phyloP scores from a whole-genome alignment of 2,888 invertebrate species.

The Microplitis manilae region DNA sequence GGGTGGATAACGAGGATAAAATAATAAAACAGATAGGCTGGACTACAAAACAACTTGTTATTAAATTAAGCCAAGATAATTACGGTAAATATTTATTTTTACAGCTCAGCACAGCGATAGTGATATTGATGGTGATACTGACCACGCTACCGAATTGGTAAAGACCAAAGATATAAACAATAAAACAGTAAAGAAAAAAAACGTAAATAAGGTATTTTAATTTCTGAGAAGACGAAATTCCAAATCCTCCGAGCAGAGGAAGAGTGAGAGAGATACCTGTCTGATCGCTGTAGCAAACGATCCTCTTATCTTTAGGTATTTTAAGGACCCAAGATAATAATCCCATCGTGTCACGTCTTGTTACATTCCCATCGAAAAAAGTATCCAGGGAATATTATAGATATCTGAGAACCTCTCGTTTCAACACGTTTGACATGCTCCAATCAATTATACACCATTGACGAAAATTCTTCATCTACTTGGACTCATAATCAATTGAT shows the following conservation, averaged over 20 bases:
- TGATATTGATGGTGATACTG: background rate
- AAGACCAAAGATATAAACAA: background rate
- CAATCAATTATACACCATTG: conserved; percentile 1
- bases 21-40: background rate
- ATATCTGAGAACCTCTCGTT: background rate
- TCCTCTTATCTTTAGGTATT: conserved; percentile 23
- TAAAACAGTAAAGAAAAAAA: background rate
- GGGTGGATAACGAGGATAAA: background rate
- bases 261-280: conserved; percentile 15
- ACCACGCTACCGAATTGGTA: background rate
- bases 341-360: conserved; percentile 25
- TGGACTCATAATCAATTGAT: background rate
- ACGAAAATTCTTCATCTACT: background rate
- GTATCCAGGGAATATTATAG: background rate
- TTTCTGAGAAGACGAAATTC: conserved; percentile 36
- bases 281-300: conserved; percentile 9
- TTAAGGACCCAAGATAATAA: conserved; percentile 26
- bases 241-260: background rate
- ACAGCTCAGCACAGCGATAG: background rate
- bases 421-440: background rate
- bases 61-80: background rate
- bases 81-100: conserved; percentile 3
- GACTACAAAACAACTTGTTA: background rate
- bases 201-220: conserved; percentile 14
- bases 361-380: conserved; percentile 14